These are phyloP conservation scores for Drosophila kurseongensis DNA, from an alignment of 1,140 invertebrate species.

Conservation along the genomic window DNA sequence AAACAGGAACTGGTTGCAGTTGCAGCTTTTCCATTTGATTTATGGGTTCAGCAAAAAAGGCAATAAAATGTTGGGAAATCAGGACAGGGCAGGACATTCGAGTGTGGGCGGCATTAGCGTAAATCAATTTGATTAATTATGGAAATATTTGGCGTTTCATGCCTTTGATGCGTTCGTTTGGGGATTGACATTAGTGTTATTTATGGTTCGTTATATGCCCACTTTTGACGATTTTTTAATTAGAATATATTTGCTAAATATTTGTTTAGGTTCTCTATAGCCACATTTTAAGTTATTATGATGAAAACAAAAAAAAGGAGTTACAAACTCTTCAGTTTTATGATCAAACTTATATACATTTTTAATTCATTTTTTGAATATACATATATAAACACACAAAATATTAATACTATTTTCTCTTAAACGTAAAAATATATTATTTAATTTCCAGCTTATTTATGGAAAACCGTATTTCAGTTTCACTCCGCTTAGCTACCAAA, in stretches of 20 bases:
- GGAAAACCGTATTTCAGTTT: slow-evolving; percentile 20
- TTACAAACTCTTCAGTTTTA: too few species aligned
- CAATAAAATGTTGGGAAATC: slow-evolving; percentile 19
- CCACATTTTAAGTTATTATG: too few species aligned
- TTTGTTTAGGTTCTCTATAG: too few species aligned
- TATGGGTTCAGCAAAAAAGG: slow-evolving; percentile 26
- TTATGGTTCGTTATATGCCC: not conserved
- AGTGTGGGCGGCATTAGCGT: slow-evolving; percentile 10
- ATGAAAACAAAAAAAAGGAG: too few species aligned
- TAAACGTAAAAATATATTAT: not conserved
- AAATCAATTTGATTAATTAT: slow-evolving; percentile 39
- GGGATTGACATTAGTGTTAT: not conserved
- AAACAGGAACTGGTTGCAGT: slow-evolving; percentile 39
- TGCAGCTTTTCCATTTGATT: slow-evolving; percentile 26
- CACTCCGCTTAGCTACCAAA: slow-evolving; percentile 25
- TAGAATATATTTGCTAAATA: not conserved
- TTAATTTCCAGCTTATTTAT: slow-evolving; percentile 17
- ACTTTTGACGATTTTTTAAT: not conserved
- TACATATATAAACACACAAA: too few species aligned
- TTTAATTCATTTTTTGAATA: too few species aligned
- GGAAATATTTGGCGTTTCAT: slow-evolving; percentile 5
- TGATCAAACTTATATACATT: too few species aligned
- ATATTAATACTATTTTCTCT: too few species aligned
- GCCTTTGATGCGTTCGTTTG: not conserved
- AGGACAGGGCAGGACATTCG: slow-evolving; percentile 4